Conservation (phyloP, 2,888 invertebrate genomes). For the Escarpia spicata region DNA sequence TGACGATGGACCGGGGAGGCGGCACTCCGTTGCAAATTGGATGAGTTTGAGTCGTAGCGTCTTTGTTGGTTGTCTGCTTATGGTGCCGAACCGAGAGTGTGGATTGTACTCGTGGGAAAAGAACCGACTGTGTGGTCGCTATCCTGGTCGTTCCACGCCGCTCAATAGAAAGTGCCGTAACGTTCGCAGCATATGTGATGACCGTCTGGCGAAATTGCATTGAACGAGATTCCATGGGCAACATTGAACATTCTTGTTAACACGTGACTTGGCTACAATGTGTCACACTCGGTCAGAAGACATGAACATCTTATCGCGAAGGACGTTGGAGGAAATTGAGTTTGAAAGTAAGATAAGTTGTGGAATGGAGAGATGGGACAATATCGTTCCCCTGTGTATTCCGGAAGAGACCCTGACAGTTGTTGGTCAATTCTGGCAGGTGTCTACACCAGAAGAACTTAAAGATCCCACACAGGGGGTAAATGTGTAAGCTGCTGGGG, state of each 20-base stretch:
- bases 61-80: not conserved
- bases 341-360: not conserved
- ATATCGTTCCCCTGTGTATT: too few relatives aligned
- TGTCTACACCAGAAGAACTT: too few relatives aligned
- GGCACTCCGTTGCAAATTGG: constrained; percentile 8
- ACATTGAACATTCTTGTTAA: not conserved
- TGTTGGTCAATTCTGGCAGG: too few relatives aligned
- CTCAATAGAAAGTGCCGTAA: not conserved
- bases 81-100: not conserved
- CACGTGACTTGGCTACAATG: not conserved
- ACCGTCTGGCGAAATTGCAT: not conserved
- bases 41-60: not conserved
- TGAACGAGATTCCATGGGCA: not conserved
- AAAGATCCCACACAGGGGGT: too few relatives aligned
- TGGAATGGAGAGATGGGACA: too few relatives aligned
- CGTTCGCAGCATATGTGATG: not conserved
- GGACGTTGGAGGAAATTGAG: not conserved
- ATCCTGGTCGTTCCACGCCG: not conserved
- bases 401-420: too few relatives aligned
- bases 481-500: too few relatives aligned
- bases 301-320: not conserved
- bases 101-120: not conserved
- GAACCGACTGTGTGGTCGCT: not conserved
- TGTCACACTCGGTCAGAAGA: not conserved
- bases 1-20: not conserved